These are phyloP conservation scores for Sminthurides bifidus DNA, from an alignment of 1,140 invertebrate species.

Conservation along the genomic window DNA sequence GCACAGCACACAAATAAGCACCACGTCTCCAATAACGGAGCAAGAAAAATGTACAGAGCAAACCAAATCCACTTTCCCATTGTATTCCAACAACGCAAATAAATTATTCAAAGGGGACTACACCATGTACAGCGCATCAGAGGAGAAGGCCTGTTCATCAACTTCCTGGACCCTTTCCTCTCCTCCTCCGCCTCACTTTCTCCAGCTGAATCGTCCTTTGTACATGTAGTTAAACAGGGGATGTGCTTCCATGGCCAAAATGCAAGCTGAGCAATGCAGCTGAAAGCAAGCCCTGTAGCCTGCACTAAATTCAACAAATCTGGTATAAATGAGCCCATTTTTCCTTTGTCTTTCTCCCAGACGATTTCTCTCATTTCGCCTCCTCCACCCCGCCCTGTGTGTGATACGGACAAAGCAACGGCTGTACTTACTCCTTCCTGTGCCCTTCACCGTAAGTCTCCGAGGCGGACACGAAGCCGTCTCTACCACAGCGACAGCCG, in stretches of 20 bases:
- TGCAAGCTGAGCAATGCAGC: background rate
- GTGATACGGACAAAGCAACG: no score
- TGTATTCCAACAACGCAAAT: slow-evolving; percentile 8
- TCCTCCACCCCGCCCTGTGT: background rate
- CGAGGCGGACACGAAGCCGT: no score
- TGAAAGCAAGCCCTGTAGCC: slow-evolving; percentile 1
- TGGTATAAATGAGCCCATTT: slow-evolving; percentile 18
- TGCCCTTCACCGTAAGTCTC: no score
- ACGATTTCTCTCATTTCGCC: background rate
- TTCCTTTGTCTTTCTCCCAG: background rate
- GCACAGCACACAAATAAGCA: background rate
- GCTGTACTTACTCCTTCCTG: no score
- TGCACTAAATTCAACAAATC: slow-evolving; percentile 15
- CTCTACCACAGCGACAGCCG: no score
- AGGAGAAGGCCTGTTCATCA: no score
- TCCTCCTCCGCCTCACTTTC: no score
- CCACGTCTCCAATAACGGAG: background rate
- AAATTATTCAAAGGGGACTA: slow-evolving; percentile 28
- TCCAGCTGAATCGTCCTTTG: no score
- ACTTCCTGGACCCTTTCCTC: no score
- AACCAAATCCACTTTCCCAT: background rate
- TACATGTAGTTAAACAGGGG: no score
- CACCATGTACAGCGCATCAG: slow-evolving; percentile 6
- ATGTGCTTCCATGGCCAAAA: no score
- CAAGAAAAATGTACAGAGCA: slow-evolving; percentile 5